Percentiles rank a stretch among this genome's conserved stretches.
Evolutionary conservation across 1,140 invertebrate genomes (phyloP).

Genomic region (Medauroidea extradentata): DNA sequence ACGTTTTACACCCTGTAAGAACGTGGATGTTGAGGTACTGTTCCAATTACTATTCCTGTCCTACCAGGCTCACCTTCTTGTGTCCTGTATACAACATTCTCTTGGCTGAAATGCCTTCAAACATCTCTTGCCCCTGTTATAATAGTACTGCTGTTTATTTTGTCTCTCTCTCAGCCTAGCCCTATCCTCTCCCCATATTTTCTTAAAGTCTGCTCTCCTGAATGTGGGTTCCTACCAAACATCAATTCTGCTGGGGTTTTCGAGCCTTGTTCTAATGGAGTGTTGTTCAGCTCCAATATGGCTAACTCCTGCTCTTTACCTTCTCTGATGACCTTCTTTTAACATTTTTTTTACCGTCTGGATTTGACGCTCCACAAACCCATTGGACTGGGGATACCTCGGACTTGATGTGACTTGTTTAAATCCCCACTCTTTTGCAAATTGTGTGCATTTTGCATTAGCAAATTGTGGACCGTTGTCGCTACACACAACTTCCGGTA

Average conservation of each 20-base stretch:
- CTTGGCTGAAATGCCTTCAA: too few species aligned
- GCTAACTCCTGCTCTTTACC: slow-evolving; percentile 19
- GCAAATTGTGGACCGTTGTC: slow-evolving; percentile 17
- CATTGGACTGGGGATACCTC: slow-evolving; percentile 36
- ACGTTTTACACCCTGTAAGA: too few species aligned
- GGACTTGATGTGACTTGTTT: slow-evolving; percentile 37
- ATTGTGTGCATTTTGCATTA: slow-evolving; percentile 31
- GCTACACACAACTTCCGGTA: slow-evolving; percentile 10
- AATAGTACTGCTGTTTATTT: too few species aligned
- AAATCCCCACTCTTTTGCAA: slow-evolving; percentile 38
- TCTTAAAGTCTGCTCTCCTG: too few species aligned
- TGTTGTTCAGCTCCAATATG: slow-evolving; percentile 18
- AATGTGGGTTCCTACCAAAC: slow-evolving; percentile 13
- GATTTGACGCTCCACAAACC: slow-evolving; percentile 34
- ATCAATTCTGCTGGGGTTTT: slow-evolving; percentile 19
- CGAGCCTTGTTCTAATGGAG: slow-evolving; percentile 1
- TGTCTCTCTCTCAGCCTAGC: too few species aligned
- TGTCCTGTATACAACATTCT: too few species aligned
- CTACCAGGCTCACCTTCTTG: too few species aligned
- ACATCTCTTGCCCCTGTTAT: too few species aligned
- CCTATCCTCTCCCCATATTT: too few species aligned
- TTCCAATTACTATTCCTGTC: too few species aligned
- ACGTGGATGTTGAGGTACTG: too few species aligned
- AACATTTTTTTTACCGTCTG: slow-evolving; percentile 32
- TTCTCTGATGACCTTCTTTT: slow-evolving; percentile 30